phyloP scores from a whole-genome alignment of 2,797 vertebrate species.

The Catamblyrhynchus diadema region DNA sequence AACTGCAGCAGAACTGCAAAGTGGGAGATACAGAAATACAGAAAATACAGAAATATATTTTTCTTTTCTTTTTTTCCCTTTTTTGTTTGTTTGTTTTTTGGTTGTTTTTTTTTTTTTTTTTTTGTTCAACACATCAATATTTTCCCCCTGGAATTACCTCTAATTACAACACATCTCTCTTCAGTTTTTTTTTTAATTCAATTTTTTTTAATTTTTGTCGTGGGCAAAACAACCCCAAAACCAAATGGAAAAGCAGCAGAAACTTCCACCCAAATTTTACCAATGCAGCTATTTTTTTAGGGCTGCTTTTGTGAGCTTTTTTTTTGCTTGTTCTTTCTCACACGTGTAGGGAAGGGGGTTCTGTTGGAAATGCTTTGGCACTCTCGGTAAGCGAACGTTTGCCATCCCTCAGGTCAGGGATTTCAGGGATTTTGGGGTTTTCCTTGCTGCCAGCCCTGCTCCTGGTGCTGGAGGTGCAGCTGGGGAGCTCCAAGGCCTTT shows the following conservation, averaged over 20 bases:
- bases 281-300: background rate
- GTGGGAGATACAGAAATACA: background rate
- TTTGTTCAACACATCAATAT: background rate
- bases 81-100: background rate
- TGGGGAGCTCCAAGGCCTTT: slow-evolving; percentile 9
- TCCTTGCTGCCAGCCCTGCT: slow-evolving; percentile 4
- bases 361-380: slow-evolving; percentile 60
- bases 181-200: background rate
- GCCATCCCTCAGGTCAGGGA: background rate
- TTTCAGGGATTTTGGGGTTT: slow-evolving; percentile 26
- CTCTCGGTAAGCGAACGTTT: slow-evolving; percentile 69
- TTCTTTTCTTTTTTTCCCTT: background rate
- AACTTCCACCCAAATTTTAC: background rate
- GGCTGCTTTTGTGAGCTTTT: background rate
- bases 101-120: background rate
- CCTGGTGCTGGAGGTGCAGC: background rate
- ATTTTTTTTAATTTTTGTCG: fast-evolving
- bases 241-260: background rate
- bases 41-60: background rate
- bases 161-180: background rate
- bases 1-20: slow-evolving; percentile 57
- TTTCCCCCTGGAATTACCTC: slow-evolving; percentile 20
- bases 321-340: background rate
- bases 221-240: background rate
- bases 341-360: slow-evolving; percentile 50